Evolutionary conservation across 2,888 invertebrate species (phyloP), one percentile per base, ranked within the genome.

Genomic region (Idaea aversata): DNA sequence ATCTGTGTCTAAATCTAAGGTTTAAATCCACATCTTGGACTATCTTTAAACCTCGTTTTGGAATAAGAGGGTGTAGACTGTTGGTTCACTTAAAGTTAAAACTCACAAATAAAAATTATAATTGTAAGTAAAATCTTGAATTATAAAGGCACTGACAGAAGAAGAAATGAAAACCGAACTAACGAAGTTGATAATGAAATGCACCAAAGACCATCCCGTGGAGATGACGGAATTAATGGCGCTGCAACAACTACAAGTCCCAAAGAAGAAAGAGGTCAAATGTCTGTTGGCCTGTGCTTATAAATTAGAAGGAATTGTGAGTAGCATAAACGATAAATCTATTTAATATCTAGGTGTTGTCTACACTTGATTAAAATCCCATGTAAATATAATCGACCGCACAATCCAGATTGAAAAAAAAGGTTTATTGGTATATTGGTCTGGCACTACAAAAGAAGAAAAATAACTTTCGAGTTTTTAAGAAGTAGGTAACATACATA

Each of bases 251-350:
- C 70, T 81, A 13, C 69, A 82, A 4, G 65, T 82, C 0, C 93
- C 94, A 0, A 88, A 85, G n/a, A 88, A 89, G n/a, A 72, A 72
- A 15, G 86, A 88, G 47, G 81, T 85, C 0, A 91, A 93, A 75
- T 94, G 94, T 70, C 76, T 93, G 7, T 70, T 93, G 5, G 91
- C 93, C 0, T 94, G 94, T 71, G 86, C 91, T 63, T 91, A 93
- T 70, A 93, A 83, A 68, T 74, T 74, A 10, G 75, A 85, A 6
- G 86, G 86, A 61, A 66, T 83, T 57, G 91, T 91, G 67, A 85
- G 87, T 82, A 74, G 15, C 6, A 47, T 6, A 47, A 10, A 13
- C 47, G 2, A 47, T 47, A 47, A 47, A 47, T 13, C 4, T 47
- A 47, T 13, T 13, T 10, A 47, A 25, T 25, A 25, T 25, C 25